A percentile compares a stretch with the other conserved stretches of the same genome.
phyloP scores from a whole-genome alignment of 2,113 vertebrate genomes.

The Antechinus flavipes region DNA sequence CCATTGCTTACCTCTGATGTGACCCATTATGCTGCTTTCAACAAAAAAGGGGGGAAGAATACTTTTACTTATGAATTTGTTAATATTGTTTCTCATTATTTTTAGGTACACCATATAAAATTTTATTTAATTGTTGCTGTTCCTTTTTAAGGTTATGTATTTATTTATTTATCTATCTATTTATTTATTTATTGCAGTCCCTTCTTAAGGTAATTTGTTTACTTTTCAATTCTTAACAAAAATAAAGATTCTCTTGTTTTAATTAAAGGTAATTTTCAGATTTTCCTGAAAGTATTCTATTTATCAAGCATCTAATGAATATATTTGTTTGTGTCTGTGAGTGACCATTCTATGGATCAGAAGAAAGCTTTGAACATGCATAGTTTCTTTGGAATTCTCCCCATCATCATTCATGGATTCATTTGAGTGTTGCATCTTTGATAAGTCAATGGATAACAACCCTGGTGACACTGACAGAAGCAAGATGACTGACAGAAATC shows the following conservation, averaged over 20 bases:
- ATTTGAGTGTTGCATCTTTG: slow-evolving; percentile 53
- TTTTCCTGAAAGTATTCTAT: neutral
- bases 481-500: slow-evolving; percentile 61
- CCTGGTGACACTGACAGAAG: slow-evolving; percentile 66
- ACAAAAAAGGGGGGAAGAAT: neutral
- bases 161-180: neutral
- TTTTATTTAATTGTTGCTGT: neutral
- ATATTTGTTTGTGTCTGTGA: slow-evolving; percentile 67
- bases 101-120: neutral
- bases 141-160: neutral
- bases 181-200: neutral
- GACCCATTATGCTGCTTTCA: neutral
- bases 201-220: neutral
- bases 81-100: neutral
- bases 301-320: slow-evolving; percentile 36
- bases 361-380: slow-evolving; percentile 74
- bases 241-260: neutral
- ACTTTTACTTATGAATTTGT: neutral
- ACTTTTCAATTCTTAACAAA: slow-evolving; percentile 38
- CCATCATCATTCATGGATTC: slow-evolving; percentile 71
- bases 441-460: slow-evolving; percentile 37
- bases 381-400: slow-evolving; percentile 72
- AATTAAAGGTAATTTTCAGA: neutral
- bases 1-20: neutral
- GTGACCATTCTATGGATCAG: slow-evolving; percentile 62